Conservation (phyloP, 2,888 invertebrate species). For the Caenorhabditis sinica region DNA sequence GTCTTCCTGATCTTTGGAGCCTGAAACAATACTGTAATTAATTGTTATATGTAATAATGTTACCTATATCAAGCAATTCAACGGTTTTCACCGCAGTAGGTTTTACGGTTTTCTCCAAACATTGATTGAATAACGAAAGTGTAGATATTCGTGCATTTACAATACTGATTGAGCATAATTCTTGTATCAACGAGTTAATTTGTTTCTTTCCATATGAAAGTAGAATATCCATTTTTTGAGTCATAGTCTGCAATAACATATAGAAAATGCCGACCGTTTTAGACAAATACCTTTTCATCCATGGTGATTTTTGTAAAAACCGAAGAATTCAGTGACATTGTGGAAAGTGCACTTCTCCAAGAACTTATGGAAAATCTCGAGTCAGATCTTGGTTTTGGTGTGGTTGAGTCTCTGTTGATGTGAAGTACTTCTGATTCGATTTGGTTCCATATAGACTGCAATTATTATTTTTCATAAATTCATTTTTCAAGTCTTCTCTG, state of each 20-base stretch:
- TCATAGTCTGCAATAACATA: constrained; percentile 38
- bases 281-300: constrained; percentile 44
- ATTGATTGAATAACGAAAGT: constrained; percentile 55
- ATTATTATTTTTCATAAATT: too few species aligned
- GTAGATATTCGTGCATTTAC: constrained; percentile 38
- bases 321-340: constrained; percentile 55
- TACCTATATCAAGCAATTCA: constrained; percentile 45
- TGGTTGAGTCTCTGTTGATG: constrained; percentile 34
- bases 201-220: constrained; percentile 59
- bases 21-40: constrained; percentile 19
- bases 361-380: constrained; percentile 64
- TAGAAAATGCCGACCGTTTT: background rate
- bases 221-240: constrained; percentile 62
- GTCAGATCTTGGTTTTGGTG: constrained; percentile 54
- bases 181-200: constrained; percentile 62
- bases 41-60: background rate
- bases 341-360: constrained; percentile 53
- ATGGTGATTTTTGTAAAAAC: constrained; percentile 50
- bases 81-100: constrained; percentile 28
- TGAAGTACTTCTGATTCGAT: constrained; percentile 54
- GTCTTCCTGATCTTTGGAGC: constrained; percentile 36
- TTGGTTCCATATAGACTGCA: constrained; percentile 64
- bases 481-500: background rate
- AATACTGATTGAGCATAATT: constrained; percentile 62
- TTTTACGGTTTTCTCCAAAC: constrained; percentile 60